A percentile compares a stretch with the other conserved stretches of the same genome.
Evolutionary conservation across 2,113 vertebrate species (phyloP).

Genomic region (Tretioscincus oriximinensis): DNA sequence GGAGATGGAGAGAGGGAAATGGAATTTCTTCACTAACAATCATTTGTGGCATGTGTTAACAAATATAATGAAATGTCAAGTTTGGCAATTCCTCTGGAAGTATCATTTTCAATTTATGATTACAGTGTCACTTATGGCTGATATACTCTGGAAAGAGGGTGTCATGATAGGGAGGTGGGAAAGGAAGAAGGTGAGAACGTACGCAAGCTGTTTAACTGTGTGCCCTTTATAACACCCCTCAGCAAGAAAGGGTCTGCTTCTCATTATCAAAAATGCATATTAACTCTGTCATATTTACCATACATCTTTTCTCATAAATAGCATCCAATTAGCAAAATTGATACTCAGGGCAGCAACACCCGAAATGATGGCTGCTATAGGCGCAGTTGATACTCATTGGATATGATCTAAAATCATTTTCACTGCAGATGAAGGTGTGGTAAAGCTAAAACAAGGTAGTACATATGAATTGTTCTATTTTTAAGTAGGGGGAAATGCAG

Average conservation of each 20-base stretch:
- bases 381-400: slow-evolving; percentile 69
- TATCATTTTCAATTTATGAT: slow-evolving; percentile 90
- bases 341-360: slow-evolving; percentile 72
- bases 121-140: slow-evolving; percentile 88
- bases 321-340: slow-evolving; percentile 83
- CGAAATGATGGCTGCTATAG: slow-evolving; percentile 73
- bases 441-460: slow-evolving; percentile 61
- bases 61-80: slow-evolving; percentile 98
- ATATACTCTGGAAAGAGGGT: slow-evolving; percentile 86
- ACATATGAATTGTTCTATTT: slow-evolving; percentile 63
- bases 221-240: slow-evolving; percentile 75
- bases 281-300: slow-evolving; percentile 86
- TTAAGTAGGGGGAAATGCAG: slow-evolving; percentile 47
- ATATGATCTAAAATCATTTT: slow-evolving; percentile 67
- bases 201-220: slow-evolving; percentile 81
- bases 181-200: slow-evolving; percentile 81
- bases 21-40: slow-evolving; percentile 88
- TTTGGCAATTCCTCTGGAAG: slow-evolving; percentile 88
- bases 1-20: slow-evolving; percentile 86
- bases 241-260: slow-evolving; percentile 70
- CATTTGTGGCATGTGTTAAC: slow-evolving; percentile 94
- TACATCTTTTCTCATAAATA: slow-evolving; percentile 86
- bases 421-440: slow-evolving; percentile 63
- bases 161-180: slow-evolving; percentile 79
- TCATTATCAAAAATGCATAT: slow-evolving; percentile 80